phyloP scores from a whole-genome alignment of 2,888 invertebrate species.

The Microctonus brassicae region DNA sequence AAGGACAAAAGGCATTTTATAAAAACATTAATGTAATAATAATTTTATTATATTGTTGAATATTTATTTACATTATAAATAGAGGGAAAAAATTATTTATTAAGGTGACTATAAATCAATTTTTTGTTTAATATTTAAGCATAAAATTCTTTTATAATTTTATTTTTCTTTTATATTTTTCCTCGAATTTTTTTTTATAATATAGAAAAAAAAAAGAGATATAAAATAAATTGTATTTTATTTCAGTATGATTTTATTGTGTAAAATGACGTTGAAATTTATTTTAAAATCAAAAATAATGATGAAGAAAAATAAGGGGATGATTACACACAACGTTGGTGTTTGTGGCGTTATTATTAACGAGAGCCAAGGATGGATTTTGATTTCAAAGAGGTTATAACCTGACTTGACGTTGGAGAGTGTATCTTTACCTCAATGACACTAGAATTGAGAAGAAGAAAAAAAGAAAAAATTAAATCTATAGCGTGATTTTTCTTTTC shows the following conservation, averaged over 20 bases:
- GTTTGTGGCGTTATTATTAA: neutral
- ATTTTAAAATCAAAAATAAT: neutral
- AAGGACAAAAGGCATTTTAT: conserved; percentile 1
- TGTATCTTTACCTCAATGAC: neutral
- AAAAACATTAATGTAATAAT: neutral
- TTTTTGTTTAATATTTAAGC: no score
- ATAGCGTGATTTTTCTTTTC: conserved; percentile 40
- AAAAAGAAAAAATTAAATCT: neutral
- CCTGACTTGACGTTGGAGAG: conserved; percentile 29
- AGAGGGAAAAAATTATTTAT: no score
- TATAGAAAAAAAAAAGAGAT: no score
- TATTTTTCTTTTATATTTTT: no score
- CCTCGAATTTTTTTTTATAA: no score
- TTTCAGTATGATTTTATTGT: no score
- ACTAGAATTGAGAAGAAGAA: neutral
- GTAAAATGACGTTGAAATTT: no score
- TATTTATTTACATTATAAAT: no score
- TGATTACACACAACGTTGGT: neutral
- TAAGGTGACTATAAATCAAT: no score
- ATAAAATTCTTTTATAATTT: no score
- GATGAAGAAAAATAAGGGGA: neutral
- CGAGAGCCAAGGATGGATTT: conserved; percentile 25
- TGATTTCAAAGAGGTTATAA: conserved; percentile 41
- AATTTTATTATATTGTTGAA: neutral
- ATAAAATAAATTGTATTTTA: no score